Base-by-base conservation (phyloP, 2,888 invertebrate species). In the Epirrhoe tristata region DNA sequence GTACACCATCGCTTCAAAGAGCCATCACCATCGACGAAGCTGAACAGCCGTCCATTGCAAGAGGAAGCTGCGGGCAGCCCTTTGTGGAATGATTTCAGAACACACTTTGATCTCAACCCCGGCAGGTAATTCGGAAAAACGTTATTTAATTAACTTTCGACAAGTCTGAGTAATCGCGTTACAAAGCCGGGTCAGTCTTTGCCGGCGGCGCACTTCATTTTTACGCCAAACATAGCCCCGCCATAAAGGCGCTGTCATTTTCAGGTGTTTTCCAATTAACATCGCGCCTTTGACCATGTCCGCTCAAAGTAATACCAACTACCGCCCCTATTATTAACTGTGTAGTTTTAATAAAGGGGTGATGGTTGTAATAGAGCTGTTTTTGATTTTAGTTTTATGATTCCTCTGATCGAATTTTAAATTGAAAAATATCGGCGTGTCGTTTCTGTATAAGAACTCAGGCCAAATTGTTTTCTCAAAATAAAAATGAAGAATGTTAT, bases 101-200 rank as follows among this genome's bases (percentile, higher is more conserved):
- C 71, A 71, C 85, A 89, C 93, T 93, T 93, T 93, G 93, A 93
- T 88, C 86, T 89, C 83, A 77, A 81, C 80, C 87, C 85, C 87
- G 85, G 81, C 86, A 90, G 91, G 88, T 93, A 90, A 91, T 93
- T 93, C 88, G 87, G 91, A 93, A 93, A 93, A 93, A 92, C 92
- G 91, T 90, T 93, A 93, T 93, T 93, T 93, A 93, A 93, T 93
- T 93, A 93, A 93, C 89, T 93, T 93, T 93, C 91, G 93, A 93
- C 93, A 93, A 92, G 91, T 93, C 88, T 77, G 86, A 82, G 90
- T 93, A 92, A 93, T 93, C 92, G 91, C 81, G 89, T 93, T 92
- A 93, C 93, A 93, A 93, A 93, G 92, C 91, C 78, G 85, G 91
- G 92, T 90, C 91, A 90, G 89, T 89, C 91, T 91, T 90, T 91